These are phyloP conservation scores for Rhyzopertha dominica DNA, from an alignment of 1,140 invertebrate species.

Conservation along the genomic window DNA sequence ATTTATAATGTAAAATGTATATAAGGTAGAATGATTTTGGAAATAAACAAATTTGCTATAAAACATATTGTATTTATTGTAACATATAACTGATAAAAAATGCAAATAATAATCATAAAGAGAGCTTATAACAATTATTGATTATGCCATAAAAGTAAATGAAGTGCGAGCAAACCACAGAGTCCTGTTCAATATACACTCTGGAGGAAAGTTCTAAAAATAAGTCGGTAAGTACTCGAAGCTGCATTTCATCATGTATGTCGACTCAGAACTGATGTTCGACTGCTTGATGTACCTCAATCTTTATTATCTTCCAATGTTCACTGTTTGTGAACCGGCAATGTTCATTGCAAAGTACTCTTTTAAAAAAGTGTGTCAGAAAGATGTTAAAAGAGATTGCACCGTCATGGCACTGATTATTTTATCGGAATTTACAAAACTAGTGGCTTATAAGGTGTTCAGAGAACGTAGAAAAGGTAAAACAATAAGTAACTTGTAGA, in stretches of 20 bases:
- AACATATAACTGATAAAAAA: too few relatives aligned
- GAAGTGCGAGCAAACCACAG: background rate
- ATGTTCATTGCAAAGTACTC: conserved; percentile 25
- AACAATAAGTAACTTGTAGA: background rate
- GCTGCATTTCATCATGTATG: conserved; percentile 13
- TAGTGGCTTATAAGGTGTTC: conserved; percentile 19
- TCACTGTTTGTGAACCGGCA: conserved; percentile 18
- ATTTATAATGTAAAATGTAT: too few relatives aligned
- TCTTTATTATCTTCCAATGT: conserved; percentile 24
- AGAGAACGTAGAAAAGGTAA: conserved; percentile 25
- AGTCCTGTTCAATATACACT: background rate
- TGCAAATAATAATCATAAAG: too few relatives aligned
- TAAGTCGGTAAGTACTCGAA: background rate
- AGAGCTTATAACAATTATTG: background rate
- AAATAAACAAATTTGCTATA: too few relatives aligned
- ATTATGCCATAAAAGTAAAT: background rate
- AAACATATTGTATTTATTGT: too few relatives aligned
- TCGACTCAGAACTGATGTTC: conserved; percentile 27
- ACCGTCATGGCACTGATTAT: conserved; percentile 17
- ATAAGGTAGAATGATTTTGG: too few relatives aligned
- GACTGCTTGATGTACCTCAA: conserved; percentile 27
- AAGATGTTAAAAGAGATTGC: conserved; percentile 15
- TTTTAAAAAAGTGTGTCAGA: conserved; percentile 16
- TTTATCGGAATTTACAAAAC: conserved; percentile 21
- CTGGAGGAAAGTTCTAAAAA: background rate